Evolutionary conservation across 2,797 vertebrate genomes (phyloP).

Genomic region (Sebastes diploproa): DNA sequence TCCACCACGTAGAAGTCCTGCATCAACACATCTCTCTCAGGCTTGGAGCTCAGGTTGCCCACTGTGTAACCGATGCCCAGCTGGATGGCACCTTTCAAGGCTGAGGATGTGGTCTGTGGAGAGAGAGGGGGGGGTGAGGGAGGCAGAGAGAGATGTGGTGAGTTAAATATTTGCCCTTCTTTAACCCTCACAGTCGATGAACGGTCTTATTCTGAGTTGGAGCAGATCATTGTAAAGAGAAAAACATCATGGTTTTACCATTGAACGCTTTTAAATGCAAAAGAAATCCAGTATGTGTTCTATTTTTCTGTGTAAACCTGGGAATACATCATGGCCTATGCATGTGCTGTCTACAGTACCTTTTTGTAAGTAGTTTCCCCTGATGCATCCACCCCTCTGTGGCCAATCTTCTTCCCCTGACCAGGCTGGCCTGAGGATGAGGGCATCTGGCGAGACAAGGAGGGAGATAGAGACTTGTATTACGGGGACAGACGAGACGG

Average conservation of each 20-base stretch:
- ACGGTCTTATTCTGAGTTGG: background rate
- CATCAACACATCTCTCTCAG: constrained; percentile 97
- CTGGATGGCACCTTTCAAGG: constrained; percentile 97
- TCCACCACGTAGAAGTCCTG: constrained; percentile 99
- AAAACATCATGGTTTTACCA: background rate
- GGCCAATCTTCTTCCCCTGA: constrained; percentile 93
- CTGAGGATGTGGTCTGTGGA: constrained; percentile 93
- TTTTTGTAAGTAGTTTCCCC: constrained; percentile 99
- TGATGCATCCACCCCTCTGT: constrained; percentile 95
- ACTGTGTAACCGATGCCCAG: constrained; percentile 97
- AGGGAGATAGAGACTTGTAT: background rate
- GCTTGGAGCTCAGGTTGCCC: constrained; percentile 97
- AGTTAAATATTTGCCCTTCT: background rate
- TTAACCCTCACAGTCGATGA: background rate
- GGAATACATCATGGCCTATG: no score
- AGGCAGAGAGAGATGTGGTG: background rate
- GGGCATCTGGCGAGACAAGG: constrained; percentile 79
- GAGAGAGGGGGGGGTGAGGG: background rate
- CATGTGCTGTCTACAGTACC: constrained; percentile 73
- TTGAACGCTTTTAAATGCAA: background rate
- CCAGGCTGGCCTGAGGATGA: constrained; percentile 86
- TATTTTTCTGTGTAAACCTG: no score
- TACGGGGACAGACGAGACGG: background rate
- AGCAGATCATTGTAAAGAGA: background rate
- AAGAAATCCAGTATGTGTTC: background rate